Conservation (phyloP, 2,888 invertebrate genomes). For the Epistrophella euchroma region DNA sequence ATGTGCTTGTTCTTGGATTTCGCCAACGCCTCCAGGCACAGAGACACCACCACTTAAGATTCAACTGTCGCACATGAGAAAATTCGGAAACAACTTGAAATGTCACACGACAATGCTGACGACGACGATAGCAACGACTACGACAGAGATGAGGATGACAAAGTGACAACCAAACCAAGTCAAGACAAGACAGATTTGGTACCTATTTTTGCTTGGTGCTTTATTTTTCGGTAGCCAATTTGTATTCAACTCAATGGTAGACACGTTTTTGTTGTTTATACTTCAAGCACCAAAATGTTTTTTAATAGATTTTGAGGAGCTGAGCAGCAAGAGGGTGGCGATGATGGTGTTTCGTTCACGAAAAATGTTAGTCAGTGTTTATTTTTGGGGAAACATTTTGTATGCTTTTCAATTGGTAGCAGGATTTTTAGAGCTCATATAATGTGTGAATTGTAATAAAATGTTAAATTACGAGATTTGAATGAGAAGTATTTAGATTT, state of each 20-base stretch:
- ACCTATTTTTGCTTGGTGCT: slow-evolving; percentile 34
- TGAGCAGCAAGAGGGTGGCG: neutral
- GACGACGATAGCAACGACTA: slow-evolving; percentile 20
- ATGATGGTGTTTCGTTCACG: slow-evolving; percentile 69
- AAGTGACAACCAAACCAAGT: slow-evolving; percentile 70
- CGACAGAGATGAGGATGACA: slow-evolving; percentile 61
- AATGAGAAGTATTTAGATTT: slow-evolving; percentile 13
- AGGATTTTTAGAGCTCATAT: slow-evolving; percentile 35
- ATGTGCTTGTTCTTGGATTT: slow-evolving; percentile 49
- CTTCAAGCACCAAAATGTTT: slow-evolving; percentile 42
- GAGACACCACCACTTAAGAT: slow-evolving; percentile 64
- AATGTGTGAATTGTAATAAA: slow-evolving; percentile 43
- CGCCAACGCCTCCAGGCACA: slow-evolving; percentile 61
- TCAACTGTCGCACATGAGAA: slow-evolving; percentile 68
- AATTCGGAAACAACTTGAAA: slow-evolving; percentile 73
- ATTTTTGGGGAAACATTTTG: slow-evolving; percentile 33
- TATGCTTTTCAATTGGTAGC: slow-evolving; percentile 40
- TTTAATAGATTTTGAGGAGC: slow-evolving; percentile 41
- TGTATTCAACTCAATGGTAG: slow-evolving; percentile 71
- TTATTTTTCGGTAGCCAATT: slow-evolving; percentile 71
- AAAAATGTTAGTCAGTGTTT: slow-evolving; percentile 64
- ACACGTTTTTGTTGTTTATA: slow-evolving; percentile 73
- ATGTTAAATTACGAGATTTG: slow-evolving; percentile 24
- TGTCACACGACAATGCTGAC: slow-evolving; percentile 67
- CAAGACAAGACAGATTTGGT: slow-evolving; percentile 65